Conservation (phyloP, 2,113 vertebrate species). For the Paraplagusia blochii region DNA sequence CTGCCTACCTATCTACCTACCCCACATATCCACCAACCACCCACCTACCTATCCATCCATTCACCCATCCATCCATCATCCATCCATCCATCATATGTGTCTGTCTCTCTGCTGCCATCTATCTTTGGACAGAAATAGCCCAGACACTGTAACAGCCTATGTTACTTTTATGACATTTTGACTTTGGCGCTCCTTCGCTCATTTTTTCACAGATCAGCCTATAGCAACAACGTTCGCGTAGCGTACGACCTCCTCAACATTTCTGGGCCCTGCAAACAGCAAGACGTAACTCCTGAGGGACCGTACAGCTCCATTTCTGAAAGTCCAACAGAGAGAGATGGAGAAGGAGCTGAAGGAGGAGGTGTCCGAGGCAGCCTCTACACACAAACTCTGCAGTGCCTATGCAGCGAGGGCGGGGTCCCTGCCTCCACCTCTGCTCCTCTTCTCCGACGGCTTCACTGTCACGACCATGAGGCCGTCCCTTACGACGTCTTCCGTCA, state of each 20-base stretch:
- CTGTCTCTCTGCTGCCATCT: too few species aligned
- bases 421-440: conserved; percentile 76
- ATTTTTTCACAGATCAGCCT: conserved; percentile 59
- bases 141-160: too few species aligned
- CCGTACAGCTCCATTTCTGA: conserved; percentile 15
- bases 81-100: too few species aligned
- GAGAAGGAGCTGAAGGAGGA: conserved; percentile 68
- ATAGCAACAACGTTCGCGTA: conserved; percentile 73
- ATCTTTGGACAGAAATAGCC: too few species aligned
- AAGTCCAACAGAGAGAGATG: conserved; percentile 47
- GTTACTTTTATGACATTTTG: neutral
- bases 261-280: conserved; percentile 10
- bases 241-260: conserved; percentile 82
- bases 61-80: too few species aligned
- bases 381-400: conserved; percentile 81
- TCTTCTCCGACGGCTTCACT: conserved; percentile 81
- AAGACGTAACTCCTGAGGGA: conserved; percentile 23
- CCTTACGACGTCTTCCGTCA: conserved; percentile 88
- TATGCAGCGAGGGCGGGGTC: conserved; percentile 82
- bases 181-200: neutral
- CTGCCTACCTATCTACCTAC: too few species aligned
- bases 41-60: too few species aligned
- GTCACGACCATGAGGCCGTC: conserved; percentile 89
- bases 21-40: too few species aligned
- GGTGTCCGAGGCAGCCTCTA: conserved; percentile 86